Evolutionary conservation across 2,113 vertebrate species (phyloP).

Genomic region (Australoheros scitulus): DNA sequence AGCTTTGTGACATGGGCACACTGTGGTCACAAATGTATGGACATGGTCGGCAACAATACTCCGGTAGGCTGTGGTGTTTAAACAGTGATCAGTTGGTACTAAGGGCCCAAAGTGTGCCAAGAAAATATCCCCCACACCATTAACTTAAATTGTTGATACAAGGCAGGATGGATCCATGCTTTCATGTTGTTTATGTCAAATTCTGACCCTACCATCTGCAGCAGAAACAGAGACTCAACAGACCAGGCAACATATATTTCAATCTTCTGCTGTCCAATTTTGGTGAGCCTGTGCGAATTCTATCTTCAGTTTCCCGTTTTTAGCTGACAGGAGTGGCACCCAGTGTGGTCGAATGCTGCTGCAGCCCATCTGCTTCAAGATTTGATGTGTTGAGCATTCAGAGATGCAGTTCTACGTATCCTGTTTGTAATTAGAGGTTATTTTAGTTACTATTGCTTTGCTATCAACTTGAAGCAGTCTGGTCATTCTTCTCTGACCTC

Average conservation of each 20-base stretch:
- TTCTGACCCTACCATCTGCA: not conserved
- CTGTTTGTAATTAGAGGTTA: not conserved
- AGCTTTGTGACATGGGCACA: too few relatives aligned
- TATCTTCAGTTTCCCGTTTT: too few relatives aligned
- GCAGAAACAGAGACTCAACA: not conserved
- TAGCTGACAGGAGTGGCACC: not conserved
- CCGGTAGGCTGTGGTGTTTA: not conserved
- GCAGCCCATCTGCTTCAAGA: too few relatives aligned
- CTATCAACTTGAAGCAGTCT: not conserved
- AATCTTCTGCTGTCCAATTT: not conserved
- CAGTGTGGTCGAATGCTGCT: not conserved
- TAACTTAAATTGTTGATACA: not conserved
- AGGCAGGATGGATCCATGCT: not conserved
- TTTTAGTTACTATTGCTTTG: not conserved
- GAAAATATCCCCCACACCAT: not conserved
- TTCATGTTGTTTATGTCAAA: not conserved
- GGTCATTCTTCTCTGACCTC: not conserved
- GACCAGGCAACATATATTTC: not conserved
- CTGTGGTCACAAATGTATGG: too few relatives aligned
- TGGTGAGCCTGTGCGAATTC: too few relatives aligned
- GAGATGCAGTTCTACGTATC: accelerated
- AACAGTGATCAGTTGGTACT: not conserved
- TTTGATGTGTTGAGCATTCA: not conserved
- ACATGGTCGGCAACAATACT: not conserved
- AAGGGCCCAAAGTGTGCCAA: not conserved